Evolutionary conservation across 1,140 invertebrate species (phyloP).

Genomic region (Pseudomyrmex gracilis): DNA sequence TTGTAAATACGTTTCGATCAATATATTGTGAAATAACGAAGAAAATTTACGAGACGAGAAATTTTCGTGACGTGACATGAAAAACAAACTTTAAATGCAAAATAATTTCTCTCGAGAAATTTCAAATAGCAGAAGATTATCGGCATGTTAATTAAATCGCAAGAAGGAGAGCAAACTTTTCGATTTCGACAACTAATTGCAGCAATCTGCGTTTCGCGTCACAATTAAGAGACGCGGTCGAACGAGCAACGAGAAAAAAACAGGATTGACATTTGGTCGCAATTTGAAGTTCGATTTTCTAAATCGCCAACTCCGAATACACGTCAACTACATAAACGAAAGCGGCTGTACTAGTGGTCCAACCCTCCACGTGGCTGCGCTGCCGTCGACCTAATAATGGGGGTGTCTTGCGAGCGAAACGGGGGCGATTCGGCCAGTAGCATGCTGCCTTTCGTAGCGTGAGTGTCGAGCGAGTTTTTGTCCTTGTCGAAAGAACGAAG

Average conservation of each 20-base stretch:
- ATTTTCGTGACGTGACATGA: no score
- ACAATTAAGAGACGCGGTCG: not conserved
- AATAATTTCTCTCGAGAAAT: no score
- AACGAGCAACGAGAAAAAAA: slow-evolving; percentile 5
- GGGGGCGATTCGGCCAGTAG: slow-evolving; percentile 74
- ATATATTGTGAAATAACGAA: not conserved
- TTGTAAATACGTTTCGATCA: not conserved
- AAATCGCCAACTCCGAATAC: slow-evolving; percentile 47
- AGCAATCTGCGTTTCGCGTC: not conserved
- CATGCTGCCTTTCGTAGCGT: slow-evolving; percentile 75
- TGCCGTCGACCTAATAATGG: slow-evolving; percentile 73
- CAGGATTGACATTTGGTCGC: not conserved
- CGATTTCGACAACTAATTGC: not conserved
- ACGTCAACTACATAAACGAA: slow-evolving; percentile 5
- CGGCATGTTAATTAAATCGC: not conserved
- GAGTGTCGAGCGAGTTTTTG: slow-evolving; percentile 53
- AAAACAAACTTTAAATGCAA: no score
- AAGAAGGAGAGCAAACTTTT: not conserved
- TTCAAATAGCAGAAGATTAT: not conserved
- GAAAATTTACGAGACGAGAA: no score
- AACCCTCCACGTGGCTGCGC: slow-evolving; percentile 78
- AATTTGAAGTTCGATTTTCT: slow-evolving; percentile 14
- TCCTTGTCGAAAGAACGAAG: not conserved
- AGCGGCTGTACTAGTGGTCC: slow-evolving; percentile 59
- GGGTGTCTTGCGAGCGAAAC: slow-evolving; percentile 64